Conservation (phyloP, 2,888 invertebrate genomes). For the Phyllotreta cruciferae region DNA sequence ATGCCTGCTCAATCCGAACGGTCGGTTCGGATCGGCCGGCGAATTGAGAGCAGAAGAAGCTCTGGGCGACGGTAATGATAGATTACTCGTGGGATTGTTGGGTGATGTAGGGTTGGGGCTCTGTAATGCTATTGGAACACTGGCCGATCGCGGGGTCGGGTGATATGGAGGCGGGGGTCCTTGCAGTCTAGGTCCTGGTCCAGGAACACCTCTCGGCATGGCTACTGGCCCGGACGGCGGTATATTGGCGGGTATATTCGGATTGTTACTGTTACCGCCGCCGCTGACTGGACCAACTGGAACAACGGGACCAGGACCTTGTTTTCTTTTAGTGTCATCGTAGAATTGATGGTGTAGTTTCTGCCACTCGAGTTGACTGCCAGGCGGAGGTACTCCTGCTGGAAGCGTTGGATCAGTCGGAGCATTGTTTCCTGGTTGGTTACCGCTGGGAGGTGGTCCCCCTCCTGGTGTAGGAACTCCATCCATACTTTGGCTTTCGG, state of each 20-base stretch:
- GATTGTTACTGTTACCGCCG: slow-evolving; percentile 41
- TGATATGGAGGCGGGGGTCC: slow-evolving; percentile 83
- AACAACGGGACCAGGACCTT: slow-evolving; percentile 51
- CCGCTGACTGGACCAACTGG: slow-evolving; percentile 49
- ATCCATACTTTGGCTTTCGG: slow-evolving; percentile 69
- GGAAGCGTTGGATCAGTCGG: slow-evolving; percentile 35
- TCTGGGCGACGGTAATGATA: slow-evolving; percentile 77
- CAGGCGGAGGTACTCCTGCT: slow-evolving; percentile 54
- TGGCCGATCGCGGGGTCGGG: slow-evolving; percentile 75
- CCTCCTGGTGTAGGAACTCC: slow-evolving; percentile 42
- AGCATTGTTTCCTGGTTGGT: slow-evolving; percentile 35
- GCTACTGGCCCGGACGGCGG: slow-evolving; percentile 39
- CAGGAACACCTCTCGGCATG: slow-evolving; percentile 53
- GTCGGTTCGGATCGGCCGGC: slow-evolving; percentile 69
- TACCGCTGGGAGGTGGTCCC: slow-evolving; percentile 39
- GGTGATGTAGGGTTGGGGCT: slow-evolving; percentile 78
- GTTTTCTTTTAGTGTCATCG: slow-evolving; percentile 69
- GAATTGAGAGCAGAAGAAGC: slow-evolving; percentile 74
- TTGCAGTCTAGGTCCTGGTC: slow-evolving; percentile 64
- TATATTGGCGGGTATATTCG: slow-evolving; percentile 36
- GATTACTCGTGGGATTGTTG: slow-evolving; percentile 73
- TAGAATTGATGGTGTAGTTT: slow-evolving; percentile 88
- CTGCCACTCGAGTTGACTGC: slow-evolving; percentile 87
- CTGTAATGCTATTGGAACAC: slow-evolving; percentile 76
- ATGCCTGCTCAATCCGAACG: slow-evolving; percentile 62